These are phyloP conservation scores for Eristalis tenax DNA, from an alignment of 2,888 invertebrate genomes.

Conservation along the genomic window DNA sequence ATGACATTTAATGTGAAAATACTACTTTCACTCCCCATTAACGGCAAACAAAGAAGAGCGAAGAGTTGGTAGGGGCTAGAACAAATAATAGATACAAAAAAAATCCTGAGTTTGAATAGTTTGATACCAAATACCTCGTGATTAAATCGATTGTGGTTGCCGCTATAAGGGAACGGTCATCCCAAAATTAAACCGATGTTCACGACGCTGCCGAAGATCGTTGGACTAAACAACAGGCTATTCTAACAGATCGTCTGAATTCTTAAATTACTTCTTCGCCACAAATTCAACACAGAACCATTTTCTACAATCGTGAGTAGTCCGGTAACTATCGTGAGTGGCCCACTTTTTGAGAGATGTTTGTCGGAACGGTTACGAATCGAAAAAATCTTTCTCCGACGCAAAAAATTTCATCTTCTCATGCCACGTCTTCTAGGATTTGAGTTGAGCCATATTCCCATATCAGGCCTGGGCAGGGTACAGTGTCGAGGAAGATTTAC, in stretches of 20 bases:
- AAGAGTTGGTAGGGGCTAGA: no score
- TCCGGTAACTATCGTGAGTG: conserved; percentile 20
- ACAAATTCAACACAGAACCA: not conserved
- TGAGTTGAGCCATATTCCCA: conserved; percentile 11
- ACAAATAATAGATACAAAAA: no score
- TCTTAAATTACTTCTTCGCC: not conserved
- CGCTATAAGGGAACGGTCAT: no score
- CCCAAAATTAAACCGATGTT: conserved; percentile 33
- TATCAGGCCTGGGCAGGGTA: conserved; percentile 23
- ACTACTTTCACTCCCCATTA: no score
- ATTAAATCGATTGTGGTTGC: not conserved
- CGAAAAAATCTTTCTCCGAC: not conserved
- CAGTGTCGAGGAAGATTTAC: conserved; percentile 13
- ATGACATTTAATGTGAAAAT: no score
- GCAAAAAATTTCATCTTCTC: conserved; percentile 20
- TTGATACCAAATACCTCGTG: not conserved
- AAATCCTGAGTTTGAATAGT: conserved; percentile 5
- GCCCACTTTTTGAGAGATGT: conserved; percentile 17
- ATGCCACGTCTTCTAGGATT: conserved; percentile 5
- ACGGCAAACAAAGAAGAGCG: no score
- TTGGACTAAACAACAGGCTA: not conserved
- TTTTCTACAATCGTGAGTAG: no score
- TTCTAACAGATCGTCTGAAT: not conserved
- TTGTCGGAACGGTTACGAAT: conserved; percentile 16
- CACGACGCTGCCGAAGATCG: not conserved